Evolutionary conservation across 2,113 vertebrate genomes (phyloP).

Genomic region (Sminthopsis crassicaudata): DNA sequence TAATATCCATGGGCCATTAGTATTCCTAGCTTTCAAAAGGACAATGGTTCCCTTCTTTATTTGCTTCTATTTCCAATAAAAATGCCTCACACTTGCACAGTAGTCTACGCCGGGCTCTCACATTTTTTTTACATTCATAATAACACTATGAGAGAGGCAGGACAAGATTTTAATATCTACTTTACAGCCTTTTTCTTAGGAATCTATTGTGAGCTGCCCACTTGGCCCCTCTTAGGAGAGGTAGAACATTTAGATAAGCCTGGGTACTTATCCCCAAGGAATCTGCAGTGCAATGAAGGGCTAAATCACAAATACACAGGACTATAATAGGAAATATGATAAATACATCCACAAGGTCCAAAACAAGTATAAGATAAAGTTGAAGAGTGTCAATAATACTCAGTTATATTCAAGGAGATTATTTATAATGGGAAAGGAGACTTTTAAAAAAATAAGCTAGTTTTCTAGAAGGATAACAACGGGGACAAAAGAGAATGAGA

Average conservation of each 20-base stretch:
- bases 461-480: slow-evolving; percentile 64
- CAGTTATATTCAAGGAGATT: neutral
- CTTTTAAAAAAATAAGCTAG: slow-evolving; percentile 38
- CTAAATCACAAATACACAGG: neutral
- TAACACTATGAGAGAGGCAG: neutral
- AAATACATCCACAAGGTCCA: neutral
- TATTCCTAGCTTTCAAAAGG: neutral
- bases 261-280: neutral
- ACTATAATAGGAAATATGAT: neutral
- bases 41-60: neutral
- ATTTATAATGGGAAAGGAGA: neutral
- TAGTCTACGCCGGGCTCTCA: neutral
- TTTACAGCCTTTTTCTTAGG: neutral
- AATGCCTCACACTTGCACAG: neutral
- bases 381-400: neutral
- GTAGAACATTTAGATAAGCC: neutral
- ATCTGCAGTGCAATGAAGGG: neutral
- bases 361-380: neutral
- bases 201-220: neutral
- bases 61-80: neutral
- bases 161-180: neutral
- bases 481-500: slow-evolving; percentile 29
- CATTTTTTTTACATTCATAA: neutral
- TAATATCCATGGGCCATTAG: neutral
- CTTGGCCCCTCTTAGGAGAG: neutral